Conservation (phyloP, 2,888 invertebrate species). For the Watsonalla binaria region DNA sequence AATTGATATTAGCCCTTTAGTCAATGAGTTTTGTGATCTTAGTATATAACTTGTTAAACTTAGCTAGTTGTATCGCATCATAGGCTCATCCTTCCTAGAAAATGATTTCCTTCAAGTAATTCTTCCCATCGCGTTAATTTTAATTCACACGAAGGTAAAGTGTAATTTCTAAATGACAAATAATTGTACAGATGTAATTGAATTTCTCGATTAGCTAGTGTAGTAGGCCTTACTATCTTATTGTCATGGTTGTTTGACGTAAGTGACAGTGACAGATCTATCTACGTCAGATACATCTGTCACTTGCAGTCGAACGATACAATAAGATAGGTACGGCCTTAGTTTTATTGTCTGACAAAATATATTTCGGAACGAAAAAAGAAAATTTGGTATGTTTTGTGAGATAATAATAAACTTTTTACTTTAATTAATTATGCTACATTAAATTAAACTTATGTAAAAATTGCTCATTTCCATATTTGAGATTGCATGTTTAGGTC, state of each 20-base stretch:
- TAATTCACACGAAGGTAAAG: conserved; percentile 41
- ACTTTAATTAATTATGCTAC: conserved; percentile 8
- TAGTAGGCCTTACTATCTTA: not conserved
- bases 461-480: conserved; percentile 60
- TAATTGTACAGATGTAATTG: conserved; percentile 55
- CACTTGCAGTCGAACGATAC: too few species aligned
- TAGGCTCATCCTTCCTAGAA: conserved; percentile 9
- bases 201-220: conserved; percentile 27
- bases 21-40: conserved; percentile 69
- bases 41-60: conserved; percentile 40
- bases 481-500: conserved; percentile 56
- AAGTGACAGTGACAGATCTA: not conserved
- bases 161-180: conserved; percentile 71
- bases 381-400: not conserved
- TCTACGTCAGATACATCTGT: too few species aligned
- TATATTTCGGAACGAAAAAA: not conserved
- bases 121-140: too few species aligned
- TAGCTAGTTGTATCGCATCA: conserved; percentile 26
- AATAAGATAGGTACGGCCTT: too few species aligned
- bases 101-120: not conserved
- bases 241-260: too few species aligned
- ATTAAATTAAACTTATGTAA: conserved; percentile 34
- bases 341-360: not conserved
- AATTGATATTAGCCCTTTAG: conserved; percentile 65
- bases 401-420: conserved; percentile 3